Conservation (phyloP, 2,797 vertebrate genomes). For the Cyprinella venusta region DNA sequence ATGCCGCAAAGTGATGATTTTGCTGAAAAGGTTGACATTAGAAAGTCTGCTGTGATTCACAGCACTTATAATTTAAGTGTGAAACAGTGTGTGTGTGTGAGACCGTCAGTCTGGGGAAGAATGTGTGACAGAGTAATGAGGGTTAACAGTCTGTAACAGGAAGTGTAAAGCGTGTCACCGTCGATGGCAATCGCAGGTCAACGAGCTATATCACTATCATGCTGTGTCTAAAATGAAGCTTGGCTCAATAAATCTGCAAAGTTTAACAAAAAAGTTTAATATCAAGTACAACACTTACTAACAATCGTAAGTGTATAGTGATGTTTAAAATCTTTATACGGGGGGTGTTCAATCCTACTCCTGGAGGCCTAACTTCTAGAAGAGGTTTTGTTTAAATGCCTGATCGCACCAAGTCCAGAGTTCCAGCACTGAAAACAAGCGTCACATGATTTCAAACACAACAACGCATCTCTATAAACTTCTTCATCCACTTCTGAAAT, state of each 20-base stretch:
- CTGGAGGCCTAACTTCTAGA: background rate
- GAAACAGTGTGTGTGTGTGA: conserved; percentile 22
- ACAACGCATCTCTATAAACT: background rate
- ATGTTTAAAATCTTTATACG: background rate
- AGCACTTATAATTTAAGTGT: conserved; percentile 30
- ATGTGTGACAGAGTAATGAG: conserved; percentile 52
- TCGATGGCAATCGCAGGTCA: conserved; percentile 1
- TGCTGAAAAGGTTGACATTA: conserved; percentile 30
- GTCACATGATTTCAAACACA: background rate
- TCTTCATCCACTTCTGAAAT: background rate
- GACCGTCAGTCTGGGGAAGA: conserved; percentile 21
- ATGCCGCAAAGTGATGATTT: conserved; percentile 27
- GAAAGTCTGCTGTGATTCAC: conserved; percentile 37
- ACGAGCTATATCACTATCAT: conserved; percentile 11
- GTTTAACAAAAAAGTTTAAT: no score
- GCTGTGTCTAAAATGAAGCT: conserved; percentile 15
- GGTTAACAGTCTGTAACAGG: conserved; percentile 46
- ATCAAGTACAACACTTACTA: background rate
- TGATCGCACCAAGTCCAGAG: background rate
- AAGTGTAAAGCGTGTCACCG: conserved; percentile 38
- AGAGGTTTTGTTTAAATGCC: conserved; percentile 5
- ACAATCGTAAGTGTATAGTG: conserved; percentile 1
- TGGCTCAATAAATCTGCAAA: conserved; percentile 9
- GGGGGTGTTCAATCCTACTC: background rate
- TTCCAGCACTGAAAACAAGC: background rate